Percentiles rank a stretch among this genome's conserved stretches.
Evolutionary conservation across 2,113 vertebrate genomes (phyloP).

Genomic region (Eurypyga helias): DNA sequence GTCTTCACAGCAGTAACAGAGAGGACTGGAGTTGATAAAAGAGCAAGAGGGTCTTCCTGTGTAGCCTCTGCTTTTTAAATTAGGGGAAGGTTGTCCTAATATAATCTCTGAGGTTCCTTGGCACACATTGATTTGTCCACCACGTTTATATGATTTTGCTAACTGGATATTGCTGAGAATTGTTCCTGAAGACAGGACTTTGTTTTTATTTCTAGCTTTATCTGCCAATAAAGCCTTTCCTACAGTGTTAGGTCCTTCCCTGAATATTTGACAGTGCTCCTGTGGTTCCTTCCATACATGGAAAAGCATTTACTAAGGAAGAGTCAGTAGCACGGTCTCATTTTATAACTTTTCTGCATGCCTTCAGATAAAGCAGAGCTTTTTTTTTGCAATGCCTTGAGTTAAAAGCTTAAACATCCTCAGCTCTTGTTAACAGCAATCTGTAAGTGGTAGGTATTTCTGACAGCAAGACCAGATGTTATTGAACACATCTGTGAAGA

Average conservation of each 20-base stretch:
- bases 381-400: neutral
- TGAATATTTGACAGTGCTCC: neutral
- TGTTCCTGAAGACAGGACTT: neutral
- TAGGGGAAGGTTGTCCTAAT: neutral
- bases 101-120: neutral
- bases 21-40: neutral
- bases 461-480: conserved; percentile 12
- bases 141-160: neutral
- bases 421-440: neutral
- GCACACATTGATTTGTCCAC: neutral
- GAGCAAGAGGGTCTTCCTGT: neutral
- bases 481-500: conserved; percentile 31
- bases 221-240: neutral
- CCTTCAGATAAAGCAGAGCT: neutral
- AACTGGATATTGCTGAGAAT: neutral
- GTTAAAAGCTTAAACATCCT: neutral
- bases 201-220: neutral
- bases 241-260: neutral
- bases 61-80: neutral
- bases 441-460: neutral
- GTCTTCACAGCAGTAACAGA: neutral
- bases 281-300: neutral
- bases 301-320: neutral
- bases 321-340: neutral
- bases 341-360: neutral